These are phyloP conservation scores for Deroplatys truncata DNA, from an alignment of 2,888 invertebrate species.

Conservation along the genomic window DNA sequence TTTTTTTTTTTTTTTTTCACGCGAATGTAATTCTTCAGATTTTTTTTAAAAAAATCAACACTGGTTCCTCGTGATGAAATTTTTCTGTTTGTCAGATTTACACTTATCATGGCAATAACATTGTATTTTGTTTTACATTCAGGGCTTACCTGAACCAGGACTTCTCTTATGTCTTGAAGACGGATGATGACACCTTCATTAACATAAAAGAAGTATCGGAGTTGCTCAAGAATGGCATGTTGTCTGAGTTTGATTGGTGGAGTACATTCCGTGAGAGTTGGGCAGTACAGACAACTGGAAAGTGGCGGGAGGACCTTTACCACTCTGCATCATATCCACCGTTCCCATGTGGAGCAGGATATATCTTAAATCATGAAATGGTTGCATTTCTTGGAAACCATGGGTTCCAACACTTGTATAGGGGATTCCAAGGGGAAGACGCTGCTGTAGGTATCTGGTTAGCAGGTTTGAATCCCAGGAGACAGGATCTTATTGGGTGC, in stretches of 20 bases:
- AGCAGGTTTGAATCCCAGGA: slow-evolving; percentile 29
- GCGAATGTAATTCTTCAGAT: too few species aligned
- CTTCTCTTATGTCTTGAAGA: slow-evolving; percentile 34
- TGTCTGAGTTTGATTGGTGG: slow-evolving; percentile 33
- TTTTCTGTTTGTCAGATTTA: too few species aligned
- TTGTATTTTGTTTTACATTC: background rate
- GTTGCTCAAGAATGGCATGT: slow-evolving; percentile 26
- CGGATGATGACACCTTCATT: slow-evolving; percentile 37
- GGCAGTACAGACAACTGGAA: slow-evolving; percentile 34
- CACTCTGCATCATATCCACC: slow-evolving; percentile 34
- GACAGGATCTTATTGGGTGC: background rate
- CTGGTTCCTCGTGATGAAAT: too few species aligned
- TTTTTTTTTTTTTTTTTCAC: too few species aligned
- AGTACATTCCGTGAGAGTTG: slow-evolving; percentile 34
- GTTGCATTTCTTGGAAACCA: slow-evolving; percentile 27
- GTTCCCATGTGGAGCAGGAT: slow-evolving; percentile 37
- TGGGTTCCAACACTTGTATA: slow-evolving; percentile 12
- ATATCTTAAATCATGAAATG: slow-evolving; percentile 31
- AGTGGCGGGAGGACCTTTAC: slow-evolving; percentile 35
- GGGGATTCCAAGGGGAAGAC: slow-evolving; percentile 34
- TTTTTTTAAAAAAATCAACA: too few species aligned
- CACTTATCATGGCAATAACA: too few species aligned
- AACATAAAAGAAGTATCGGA: slow-evolving; percentile 31
- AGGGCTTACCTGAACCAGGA: slow-evolving; percentile 30
- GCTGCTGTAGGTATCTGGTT: slow-evolving; percentile 36